Conservation (phyloP, 2,797 vertebrate genomes). For the Heliangelus exortis region DNA sequence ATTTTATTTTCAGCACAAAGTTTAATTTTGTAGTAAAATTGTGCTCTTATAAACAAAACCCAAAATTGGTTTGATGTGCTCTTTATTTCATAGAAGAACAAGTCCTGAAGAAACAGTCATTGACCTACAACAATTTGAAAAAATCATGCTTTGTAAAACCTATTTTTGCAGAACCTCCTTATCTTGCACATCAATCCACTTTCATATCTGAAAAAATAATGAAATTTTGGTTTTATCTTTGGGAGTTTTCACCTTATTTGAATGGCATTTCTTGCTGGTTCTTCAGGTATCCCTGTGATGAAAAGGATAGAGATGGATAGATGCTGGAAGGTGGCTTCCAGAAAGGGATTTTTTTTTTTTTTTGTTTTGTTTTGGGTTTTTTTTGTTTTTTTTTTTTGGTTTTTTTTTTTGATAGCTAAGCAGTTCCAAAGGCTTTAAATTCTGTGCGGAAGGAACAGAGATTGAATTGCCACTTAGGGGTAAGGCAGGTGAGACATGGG, state of each 20-base stretch:
- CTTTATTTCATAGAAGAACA: neutral
- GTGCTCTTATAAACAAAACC: neutral
- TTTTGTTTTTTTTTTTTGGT: neutral
- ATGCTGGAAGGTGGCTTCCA: neutral
- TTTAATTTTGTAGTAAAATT: neutral
- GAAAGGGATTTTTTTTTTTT: neutral
- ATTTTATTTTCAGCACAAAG: neutral
- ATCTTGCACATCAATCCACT: neutral
- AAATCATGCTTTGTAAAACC: neutral
- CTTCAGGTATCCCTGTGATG: neutral
- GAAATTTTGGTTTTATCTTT: neutral
- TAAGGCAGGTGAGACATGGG: neutral
- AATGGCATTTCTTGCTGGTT: neutral
- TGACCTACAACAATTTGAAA: neutral
- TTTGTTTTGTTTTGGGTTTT: neutral
- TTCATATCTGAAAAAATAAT: neutral
- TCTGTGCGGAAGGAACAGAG: neutral
- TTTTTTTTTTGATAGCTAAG: neutral
- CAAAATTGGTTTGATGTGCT: neutral
- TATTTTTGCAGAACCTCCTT: neutral
- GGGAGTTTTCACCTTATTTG: neutral
- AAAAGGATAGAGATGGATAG: neutral
- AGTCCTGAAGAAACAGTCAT: neutral
- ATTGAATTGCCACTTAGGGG: neutral
- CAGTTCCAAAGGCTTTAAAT: neutral